These are phyloP conservation scores for Benitochromis conjunctus DNA, from an alignment of 2,113 vertebrate genomes.

Conservation along the genomic window DNA sequence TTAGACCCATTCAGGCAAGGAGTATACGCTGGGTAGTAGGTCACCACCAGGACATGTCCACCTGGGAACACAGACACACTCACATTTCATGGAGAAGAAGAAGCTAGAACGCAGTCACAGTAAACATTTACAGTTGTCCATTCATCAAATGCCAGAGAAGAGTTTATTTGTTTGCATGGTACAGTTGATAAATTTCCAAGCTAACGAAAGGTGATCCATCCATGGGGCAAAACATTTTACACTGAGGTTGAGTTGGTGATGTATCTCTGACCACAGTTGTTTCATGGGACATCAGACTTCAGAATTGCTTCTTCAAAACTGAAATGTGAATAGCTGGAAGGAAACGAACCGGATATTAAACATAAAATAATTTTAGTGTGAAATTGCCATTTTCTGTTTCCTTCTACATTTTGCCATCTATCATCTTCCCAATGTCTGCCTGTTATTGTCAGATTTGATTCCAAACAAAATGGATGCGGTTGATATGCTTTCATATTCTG, in stretches of 20 bases:
- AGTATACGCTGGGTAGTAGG: not conserved
- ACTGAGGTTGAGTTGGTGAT: not conserved
- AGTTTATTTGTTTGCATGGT: not conserved
- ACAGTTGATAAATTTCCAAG: not conserved
- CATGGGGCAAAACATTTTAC: not conserved
- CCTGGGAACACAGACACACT: not conserved
- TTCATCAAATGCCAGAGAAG: not conserved
- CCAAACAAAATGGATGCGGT: slow-evolving; percentile 53
- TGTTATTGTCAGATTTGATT: slow-evolving; percentile 58
- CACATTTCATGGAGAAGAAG: not conserved
- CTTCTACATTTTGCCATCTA: slow-evolving; percentile 27
- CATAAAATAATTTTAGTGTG: slow-evolving; percentile 54
- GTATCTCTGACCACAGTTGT: slow-evolving; percentile 30
- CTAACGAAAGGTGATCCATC: not conserved
- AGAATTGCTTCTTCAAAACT: slow-evolving; percentile 27
- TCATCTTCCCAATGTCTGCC: slow-evolving; percentile 40
- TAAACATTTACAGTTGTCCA: not conserved
- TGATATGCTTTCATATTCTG: slow-evolving; percentile 66
- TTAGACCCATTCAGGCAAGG: not conserved
- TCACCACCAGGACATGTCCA: not conserved
- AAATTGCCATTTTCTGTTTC: slow-evolving; percentile 53
- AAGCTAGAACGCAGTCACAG: not conserved
- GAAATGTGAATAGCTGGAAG: slow-evolving; percentile 37
- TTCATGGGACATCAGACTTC: slow-evolving; percentile 34
- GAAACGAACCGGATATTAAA: slow-evolving; percentile 53